Base-by-base conservation (phyloP, 2,888 invertebrate species). In the Druceiella hillmani region DNA sequence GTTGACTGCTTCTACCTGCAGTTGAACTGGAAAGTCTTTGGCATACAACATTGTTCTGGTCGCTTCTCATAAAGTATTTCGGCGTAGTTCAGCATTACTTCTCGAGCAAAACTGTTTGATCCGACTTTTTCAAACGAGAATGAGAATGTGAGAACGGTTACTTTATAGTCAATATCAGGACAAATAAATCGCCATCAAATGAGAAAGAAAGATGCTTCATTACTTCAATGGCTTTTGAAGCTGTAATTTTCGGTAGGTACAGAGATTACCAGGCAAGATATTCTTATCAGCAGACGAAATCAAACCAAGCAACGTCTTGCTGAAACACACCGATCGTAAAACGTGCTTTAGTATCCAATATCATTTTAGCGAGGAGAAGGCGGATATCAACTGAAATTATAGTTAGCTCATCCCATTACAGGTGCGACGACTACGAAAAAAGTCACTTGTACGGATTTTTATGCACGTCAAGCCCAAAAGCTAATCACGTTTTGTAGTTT, bases 391-490 rank as follows among this genome's bases (percentile, higher is more conserved):
- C 22, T 20, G 6, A 9, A 20, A 7, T 6, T 20, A 9, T 20
- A 20, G 6, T 9, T 7, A 20, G n/a, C 6, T 20, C 22, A 9
- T 9, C 22, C 22, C 22, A 9, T 20, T 9, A 20, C 22, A 20
- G 22, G 22, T 20, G 22, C 22, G 6, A 9, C 22, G n/a, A 20
- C 22, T 9, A 20, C 22, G 22, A 20, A 20, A 20, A 20, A 9
- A 20, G 22, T 20, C 22, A 20, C n/a, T 20, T 20, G 22, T 20
- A 20, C n/a, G 22, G 22, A 20, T 27, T 27, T 27, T 27, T 27
- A 27, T 5, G 27, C 27, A 27, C 12, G 11, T 27, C 27, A 27
- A 10, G 5, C 27, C 7, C 9, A 27, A 7, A 27, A 27, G 9
- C 27, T 27, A 10, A 27, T 11, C 27, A 27, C 10, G 10, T 27